A percentile compares a stretch with the other conserved stretches of the same genome.
Evolutionary conservation across 2,888 invertebrate genomes (phyloP).

Genomic region (Nipponacmea schrenckii): DNA sequence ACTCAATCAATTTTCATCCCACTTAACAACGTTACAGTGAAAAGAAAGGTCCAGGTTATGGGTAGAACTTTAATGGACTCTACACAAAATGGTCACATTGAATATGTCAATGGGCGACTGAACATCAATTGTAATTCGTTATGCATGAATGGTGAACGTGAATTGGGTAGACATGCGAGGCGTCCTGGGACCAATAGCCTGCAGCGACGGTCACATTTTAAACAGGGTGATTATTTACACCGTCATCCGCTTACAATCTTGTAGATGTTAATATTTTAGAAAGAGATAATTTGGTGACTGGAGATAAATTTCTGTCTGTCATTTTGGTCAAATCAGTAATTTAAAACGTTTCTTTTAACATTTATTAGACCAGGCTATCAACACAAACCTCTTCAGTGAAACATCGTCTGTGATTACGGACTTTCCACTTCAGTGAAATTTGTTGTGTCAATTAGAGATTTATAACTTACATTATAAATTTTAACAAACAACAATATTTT

Average conservation of each 20-base stretch:
- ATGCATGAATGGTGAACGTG: not conserved
- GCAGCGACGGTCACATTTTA: not conserved
- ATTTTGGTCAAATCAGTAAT: too few relatives aligned
- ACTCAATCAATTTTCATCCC: conserved; percentile 5
- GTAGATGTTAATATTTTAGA: too few relatives aligned
- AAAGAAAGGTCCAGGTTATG: not conserved
- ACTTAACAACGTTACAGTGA: conserved; percentile 6
- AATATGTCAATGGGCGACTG: conserved; percentile 4
- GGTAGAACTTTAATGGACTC: conserved; percentile 7
- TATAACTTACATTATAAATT: too few relatives aligned
- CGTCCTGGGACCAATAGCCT: conserved; percentile 8
- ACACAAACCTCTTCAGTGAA: too few relatives aligned
- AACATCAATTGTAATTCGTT: not conserved
- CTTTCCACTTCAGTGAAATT: too few relatives aligned
- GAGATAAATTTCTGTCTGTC: too few relatives aligned
- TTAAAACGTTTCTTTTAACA: too few relatives aligned
- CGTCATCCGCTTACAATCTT: not conserved
- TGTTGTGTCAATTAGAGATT: too few relatives aligned
- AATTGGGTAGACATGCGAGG: conserved; percentile 1
- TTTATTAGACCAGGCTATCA: too few relatives aligned
- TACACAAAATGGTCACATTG: conserved; percentile 7
- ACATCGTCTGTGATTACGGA: too few relatives aligned
- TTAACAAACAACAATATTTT: too few relatives aligned
- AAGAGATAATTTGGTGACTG: too few relatives aligned
- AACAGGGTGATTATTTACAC: conserved; percentile 2